phyloP scores from a whole-genome alignment of 2,888 invertebrate genomes.

The Aphidoletes aphidimyza region DNA sequence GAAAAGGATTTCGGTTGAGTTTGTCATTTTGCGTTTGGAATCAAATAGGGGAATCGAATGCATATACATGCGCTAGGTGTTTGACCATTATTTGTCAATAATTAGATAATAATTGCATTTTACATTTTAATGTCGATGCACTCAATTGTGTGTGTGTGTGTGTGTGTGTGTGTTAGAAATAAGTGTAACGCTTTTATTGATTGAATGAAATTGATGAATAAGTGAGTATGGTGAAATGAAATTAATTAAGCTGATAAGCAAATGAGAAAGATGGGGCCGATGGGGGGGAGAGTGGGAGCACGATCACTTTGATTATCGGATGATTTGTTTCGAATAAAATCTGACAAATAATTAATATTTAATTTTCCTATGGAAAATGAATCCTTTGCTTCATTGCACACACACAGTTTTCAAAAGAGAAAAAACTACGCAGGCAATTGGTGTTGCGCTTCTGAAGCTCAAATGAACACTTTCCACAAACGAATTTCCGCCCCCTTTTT shows the following conservation, averaged over 20 bases:
- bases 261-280: background rate
- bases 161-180: background rate
- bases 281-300: background rate
- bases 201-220: too few relatives aligned
- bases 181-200: background rate
- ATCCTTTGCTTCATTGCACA: too few relatives aligned
- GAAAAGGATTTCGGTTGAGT: constrained; percentile 10
- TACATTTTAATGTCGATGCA: constrained; percentile 11
- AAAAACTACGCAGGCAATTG: too few relatives aligned
- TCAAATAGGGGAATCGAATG: background rate
- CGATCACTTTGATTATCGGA: background rate
- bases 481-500: too few relatives aligned
- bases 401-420: too few relatives aligned
- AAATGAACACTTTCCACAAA: too few relatives aligned
- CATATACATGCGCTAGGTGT: background rate
- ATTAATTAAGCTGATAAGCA: constrained; percentile 30
- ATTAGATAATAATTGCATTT: constrained; percentile 43
- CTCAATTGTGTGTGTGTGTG: background rate
- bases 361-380: too few relatives aligned
- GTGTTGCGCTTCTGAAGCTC: too few relatives aligned
- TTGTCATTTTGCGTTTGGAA: background rate
- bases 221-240: background rate
- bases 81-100: constrained; percentile 29
- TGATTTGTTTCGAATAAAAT: too few relatives aligned
- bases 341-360: too few relatives aligned